phyloP scores from a whole-genome alignment of 2,113 vertebrate genomes.

The Mohoua ochrocephala region DNA sequence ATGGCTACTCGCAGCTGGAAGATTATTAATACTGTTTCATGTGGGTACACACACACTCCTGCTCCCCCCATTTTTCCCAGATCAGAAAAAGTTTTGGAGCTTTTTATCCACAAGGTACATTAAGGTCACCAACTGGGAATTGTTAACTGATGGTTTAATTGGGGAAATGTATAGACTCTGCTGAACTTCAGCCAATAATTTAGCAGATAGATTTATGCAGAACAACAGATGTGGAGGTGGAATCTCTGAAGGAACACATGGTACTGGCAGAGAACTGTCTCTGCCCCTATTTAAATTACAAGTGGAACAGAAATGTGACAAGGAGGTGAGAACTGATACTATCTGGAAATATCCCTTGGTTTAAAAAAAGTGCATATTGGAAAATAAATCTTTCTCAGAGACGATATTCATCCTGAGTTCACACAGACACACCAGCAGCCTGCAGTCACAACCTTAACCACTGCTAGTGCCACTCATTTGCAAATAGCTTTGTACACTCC shows the following conservation, averaged over 20 bases:
- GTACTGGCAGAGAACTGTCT: slow-evolving; percentile 10
- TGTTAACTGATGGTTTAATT: slow-evolving; percentile 61
- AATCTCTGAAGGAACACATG: slow-evolving; percentile 33
- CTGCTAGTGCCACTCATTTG: not conserved
- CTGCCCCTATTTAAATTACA: slow-evolving; percentile 23
- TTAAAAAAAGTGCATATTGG: not conserved
- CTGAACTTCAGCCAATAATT: slow-evolving; percentile 61
- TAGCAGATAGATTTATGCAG: slow-evolving; percentile 51
- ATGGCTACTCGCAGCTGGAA: not conserved
- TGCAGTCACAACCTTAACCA: not conserved
- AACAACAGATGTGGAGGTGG: slow-evolving; percentile 57
- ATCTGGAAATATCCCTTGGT: not conserved
- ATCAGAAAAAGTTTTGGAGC: not conserved
- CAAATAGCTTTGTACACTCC: not conserved
- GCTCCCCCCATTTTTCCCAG: not conserved
- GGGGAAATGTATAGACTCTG: slow-evolving; percentile 57
- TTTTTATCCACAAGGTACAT: slow-evolving; percentile 38
- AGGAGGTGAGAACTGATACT: slow-evolving; percentile 20
- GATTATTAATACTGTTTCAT: not conserved
- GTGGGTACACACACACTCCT: not conserved
- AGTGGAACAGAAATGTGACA: not conserved
- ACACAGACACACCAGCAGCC: not conserved
- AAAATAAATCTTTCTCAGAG: not conserved
- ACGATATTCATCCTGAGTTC: not conserved
- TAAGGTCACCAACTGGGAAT: slow-evolving; percentile 24